Evolutionary conservation across 2,888 invertebrate species (phyloP).

Genomic region (Caradrina kadenii): DNA sequence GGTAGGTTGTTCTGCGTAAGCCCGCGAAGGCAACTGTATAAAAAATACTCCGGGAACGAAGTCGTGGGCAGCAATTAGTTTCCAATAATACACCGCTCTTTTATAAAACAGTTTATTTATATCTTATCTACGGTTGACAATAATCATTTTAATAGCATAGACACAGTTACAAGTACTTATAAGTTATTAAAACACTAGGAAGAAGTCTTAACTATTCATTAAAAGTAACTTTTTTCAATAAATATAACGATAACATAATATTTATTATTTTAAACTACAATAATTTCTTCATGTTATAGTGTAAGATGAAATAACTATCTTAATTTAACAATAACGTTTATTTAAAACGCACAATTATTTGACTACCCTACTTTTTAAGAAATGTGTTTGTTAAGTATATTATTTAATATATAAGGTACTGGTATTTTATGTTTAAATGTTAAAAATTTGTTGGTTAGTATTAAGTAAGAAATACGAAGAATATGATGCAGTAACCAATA

Average conservation of each 20-base stretch:
- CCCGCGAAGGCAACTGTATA: no score
- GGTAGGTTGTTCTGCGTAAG: no score
- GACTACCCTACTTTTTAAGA: slow-evolving; percentile 21
- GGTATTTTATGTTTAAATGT: slow-evolving; percentile 13
- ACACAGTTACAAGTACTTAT: slow-evolving; percentile 40
- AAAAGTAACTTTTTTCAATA: slow-evolving; percentile 33
- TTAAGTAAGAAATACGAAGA: slow-evolving; percentile 5
- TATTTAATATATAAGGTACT: slow-evolving; percentile 27
- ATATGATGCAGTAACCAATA: background rate
- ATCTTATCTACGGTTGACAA: slow-evolving; percentile 60
- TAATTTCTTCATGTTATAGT: slow-evolving; percentile 18
- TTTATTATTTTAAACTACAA: slow-evolving; percentile 19
- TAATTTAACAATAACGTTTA: slow-evolving; percentile 30
- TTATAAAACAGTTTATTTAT: slow-evolving; percentile 61
- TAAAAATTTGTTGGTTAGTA: background rate
- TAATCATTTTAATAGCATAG: slow-evolving; percentile 56
- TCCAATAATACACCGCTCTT: slow-evolving; percentile 33
- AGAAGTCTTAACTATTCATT: slow-evolving; percentile 46
- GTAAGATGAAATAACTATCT: slow-evolving; percentile 8
- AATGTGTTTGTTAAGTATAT: slow-evolving; percentile 12
- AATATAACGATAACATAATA: slow-evolving; percentile 46
- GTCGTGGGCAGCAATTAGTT: no score
- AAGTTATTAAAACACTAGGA: slow-evolving; percentile 55
- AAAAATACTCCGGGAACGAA: no score
- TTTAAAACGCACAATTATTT: slow-evolving; percentile 19